These are phyloP conservation scores for Tortricodes alternella DNA, from an alignment of 2,888 invertebrate genomes.

Conservation along the genomic window DNA sequence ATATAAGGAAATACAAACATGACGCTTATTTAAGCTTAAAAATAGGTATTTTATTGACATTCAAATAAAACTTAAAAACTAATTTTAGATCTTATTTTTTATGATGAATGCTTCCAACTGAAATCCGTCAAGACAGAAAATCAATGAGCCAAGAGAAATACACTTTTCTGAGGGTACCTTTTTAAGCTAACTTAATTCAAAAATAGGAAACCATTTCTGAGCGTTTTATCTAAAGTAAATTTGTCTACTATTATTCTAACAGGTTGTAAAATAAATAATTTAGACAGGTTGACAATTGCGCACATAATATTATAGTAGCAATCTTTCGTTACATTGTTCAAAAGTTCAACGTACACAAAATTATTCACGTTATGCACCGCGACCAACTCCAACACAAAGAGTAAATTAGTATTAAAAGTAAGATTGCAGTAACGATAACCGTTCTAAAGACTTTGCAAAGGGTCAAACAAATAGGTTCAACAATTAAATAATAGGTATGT, in stretches of 20 bases:
- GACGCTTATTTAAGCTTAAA: conserved; percentile 32
- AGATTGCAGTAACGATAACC: conserved; percentile 20
- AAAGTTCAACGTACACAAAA: conserved; percentile 20
- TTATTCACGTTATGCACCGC: conserved; percentile 11
- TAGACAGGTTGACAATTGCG: neutral
- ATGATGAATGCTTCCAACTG: no score
- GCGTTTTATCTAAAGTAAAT: conserved; percentile 46
- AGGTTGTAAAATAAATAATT: neutral
- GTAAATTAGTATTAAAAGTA: conserved; percentile 18
- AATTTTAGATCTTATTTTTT: no score
- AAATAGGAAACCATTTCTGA: conserved; percentile 65
- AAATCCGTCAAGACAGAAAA: no score
- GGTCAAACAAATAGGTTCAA: neutral
- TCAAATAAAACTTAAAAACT: conserved; percentile 28
- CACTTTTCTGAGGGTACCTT: conserved; percentile 25
- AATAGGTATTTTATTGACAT: conserved; percentile 28
- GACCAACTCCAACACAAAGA: conserved; percentile 24
- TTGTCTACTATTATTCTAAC: conserved; percentile 8
- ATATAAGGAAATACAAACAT: conserved; percentile 26
- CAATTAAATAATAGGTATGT: no score
- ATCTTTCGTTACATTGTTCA: conserved; percentile 21
- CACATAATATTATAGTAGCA: neutral
- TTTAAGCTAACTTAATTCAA: conserved; percentile 38
- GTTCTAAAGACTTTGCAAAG: conserved; percentile 1
- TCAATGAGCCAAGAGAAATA: no score